Base-by-base conservation (phyloP, 1,140 invertebrate species). In the Nymphalis io region DNA sequence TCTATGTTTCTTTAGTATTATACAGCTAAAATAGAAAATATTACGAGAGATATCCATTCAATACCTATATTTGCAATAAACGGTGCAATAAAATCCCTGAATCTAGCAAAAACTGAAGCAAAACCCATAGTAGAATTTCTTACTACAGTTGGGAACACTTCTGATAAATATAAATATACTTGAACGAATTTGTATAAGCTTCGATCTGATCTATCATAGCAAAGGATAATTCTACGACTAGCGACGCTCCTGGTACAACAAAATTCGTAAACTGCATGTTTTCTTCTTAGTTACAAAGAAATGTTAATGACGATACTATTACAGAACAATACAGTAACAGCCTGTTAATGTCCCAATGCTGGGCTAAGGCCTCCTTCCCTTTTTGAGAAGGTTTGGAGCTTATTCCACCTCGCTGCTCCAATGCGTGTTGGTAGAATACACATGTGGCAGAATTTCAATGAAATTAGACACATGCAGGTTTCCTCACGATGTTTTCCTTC, bases 61-160 rank as follows among this genome's bases (percentile, higher is more conserved):
- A 84, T 72, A 11, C 84, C 93, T 79, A 94, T 90, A 64, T 93
- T 92, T 2, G 94, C 93, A 6, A 95, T 91, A 70, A 93, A 94
- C 39, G 95, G 95, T 15, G 95, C 94, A 46, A 94, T 85, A 81
- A 95, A 95, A 23, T 94, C 94, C n/a, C 94, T 94, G 55, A 94
- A 74, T 74, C 94, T 93, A 0, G 93, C 93, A 70, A 93, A 93
- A 69, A 94, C 93, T 23, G 94, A 93, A 16, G 92, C 92, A 12
- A 93, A 82, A 48, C 94, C 95, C 70, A 95, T 82, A 10, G 94
- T 95, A 46, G 93, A 92, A 76, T 95, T 96, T 80, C 95, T 92
- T 0, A 95, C 87, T 42, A 95, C 92, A 1, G 95, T 96, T 20
- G 95, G 95, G 74, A 94, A 95, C 46, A 95, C 81, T 92, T 96